Evolutionary conservation across 2,113 vertebrate species (phyloP), one percentile per base, ranked within the genome.

Genomic region (Cricetomys ansorgei): DNA sequence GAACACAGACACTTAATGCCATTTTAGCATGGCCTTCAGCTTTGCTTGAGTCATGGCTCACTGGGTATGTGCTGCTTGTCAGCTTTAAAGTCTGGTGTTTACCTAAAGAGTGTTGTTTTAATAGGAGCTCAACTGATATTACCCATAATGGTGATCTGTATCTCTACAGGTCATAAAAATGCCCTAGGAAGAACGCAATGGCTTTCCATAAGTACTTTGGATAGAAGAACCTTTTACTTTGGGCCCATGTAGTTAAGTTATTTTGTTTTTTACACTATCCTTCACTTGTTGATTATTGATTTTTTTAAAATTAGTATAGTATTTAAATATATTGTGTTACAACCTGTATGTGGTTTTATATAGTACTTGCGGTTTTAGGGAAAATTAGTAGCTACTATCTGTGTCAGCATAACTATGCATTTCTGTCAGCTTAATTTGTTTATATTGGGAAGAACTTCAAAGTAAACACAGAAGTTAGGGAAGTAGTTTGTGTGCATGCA

Each of bases 351-450:
- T 19, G 27, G 50, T 94, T 37, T 88, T 62, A 34, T 45, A 48
- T 25, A 87, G 59, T 73, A 84, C 5, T 50, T 6, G 11, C 37
- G 9, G 59, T 75, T 69, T 2, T 13, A 59, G 25, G 27, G 76
- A 92, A 94, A 94, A 90, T 84, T 89, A 93, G 76, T 83, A 62
- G 81, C 7, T 87, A 27, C 94, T 70, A 67, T 65, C 23, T 92
- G 7, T 84, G 37, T 89, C 75, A 92, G 70, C 62, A 40, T 59
- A 86, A 65, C 3, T 70, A 11, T 83, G 1, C 45, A 10, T 89
- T 81, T 89, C 48, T 96, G 37, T 53, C 40, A 92, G 34, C n/a
- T 95, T 90, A 77, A 73, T 76, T 93, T 48, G 21, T 48, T 79
- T 53, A 27, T 48, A 70, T 94, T 77, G 25, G 45, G 25, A 81